Evolutionary conservation across 37 sponge, comb jelly and placozoan species (phyloP).

Genomic region (Geodia barretti): DNA sequence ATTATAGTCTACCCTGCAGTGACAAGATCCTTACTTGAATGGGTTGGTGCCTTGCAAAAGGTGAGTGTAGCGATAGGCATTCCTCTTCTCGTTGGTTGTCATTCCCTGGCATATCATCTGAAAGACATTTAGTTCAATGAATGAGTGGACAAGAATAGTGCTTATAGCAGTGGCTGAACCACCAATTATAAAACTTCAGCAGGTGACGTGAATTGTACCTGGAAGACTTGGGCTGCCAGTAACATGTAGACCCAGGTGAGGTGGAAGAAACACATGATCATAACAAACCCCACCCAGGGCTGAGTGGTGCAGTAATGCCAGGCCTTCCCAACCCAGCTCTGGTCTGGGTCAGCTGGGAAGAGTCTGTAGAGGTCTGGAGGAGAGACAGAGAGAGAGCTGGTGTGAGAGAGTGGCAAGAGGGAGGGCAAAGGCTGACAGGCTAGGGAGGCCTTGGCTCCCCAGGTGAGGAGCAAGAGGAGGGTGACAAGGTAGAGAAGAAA

Average conservation of each 20-base stretch:
- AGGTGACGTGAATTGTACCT: slow-evolving; percentile 71
- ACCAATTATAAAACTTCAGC: slow-evolving; percentile 1
- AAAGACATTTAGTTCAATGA: not conserved
- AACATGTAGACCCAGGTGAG: slow-evolving; percentile 87
- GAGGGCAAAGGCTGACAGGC: slow-evolving; percentile 10
- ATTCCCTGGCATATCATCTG: slow-evolving; percentile 70
- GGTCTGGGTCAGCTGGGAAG: slow-evolving; percentile 42
- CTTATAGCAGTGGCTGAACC: not conserved
- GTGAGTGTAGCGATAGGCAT: slow-evolving; percentile 63
- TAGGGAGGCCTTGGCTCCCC: slow-evolving; percentile 52
- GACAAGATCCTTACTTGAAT: slow-evolving; percentile 86
- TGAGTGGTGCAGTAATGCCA: slow-evolving; percentile 48
- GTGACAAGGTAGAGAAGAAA: slow-evolving; percentile 67
- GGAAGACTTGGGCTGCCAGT: slow-evolving; percentile 74
- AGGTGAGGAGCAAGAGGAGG: slow-evolving; percentile 56
- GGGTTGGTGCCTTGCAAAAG: slow-evolving; percentile 68
- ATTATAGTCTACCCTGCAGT: not conserved
- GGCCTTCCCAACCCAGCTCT: slow-evolving; percentile 39
- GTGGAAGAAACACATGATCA: slow-evolving; percentile 64
- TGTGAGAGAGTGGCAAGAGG: not conserved
- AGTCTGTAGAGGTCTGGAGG: slow-evolving; percentile 48
- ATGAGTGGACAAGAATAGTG: not conserved
- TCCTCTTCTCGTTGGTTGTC: slow-evolving; percentile 82
- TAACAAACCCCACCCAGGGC: slow-evolving; percentile 80
- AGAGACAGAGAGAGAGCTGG: not conserved